phyloP scores from a whole-genome alignment of 1,140 invertebrate genomes.

The Drosophila kanapiae region DNA sequence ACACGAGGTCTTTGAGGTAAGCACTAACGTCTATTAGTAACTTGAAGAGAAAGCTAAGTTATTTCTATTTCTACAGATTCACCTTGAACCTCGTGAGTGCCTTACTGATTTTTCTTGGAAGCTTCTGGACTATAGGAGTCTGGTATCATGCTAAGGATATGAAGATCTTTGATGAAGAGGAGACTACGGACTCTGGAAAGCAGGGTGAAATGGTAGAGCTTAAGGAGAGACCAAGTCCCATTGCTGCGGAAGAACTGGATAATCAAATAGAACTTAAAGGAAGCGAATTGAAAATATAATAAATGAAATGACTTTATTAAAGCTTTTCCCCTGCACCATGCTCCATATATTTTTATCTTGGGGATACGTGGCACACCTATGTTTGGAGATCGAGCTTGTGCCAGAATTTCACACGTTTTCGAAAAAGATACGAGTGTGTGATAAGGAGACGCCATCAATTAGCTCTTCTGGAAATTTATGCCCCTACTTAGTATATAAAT shows the following conservation, averaged over 20 bases:
- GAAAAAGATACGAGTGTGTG: constrained; percentile 4
- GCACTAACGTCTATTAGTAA: not conserved
- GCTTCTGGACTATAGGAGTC: constrained; percentile 89
- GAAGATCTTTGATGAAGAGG: constrained; percentile 89
- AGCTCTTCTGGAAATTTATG: constrained; percentile 8
- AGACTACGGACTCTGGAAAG: constrained; percentile 45
- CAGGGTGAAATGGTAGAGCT: constrained; percentile 15
- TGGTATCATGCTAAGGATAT: constrained; percentile 89
- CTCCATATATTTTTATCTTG: not conserved
- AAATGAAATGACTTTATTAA: not conserved
- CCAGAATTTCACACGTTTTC: constrained; percentile 14
- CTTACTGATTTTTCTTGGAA: constrained; percentile 88
- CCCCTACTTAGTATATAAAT: not conserved
- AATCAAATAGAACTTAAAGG: no score
- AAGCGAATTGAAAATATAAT: no score
- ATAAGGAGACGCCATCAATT: constrained; percentile 41
- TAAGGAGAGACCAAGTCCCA: constrained; percentile 3
- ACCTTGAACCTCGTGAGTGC: constrained; percentile 88
- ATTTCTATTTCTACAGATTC: constrained; percentile 73
- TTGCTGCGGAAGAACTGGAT: not conserved
- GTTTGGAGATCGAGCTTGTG: not conserved
- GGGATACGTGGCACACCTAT: constrained; percentile 1
- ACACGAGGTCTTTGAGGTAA: constrained; percentile 88
- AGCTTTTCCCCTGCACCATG: no score
- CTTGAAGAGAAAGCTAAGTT: not conserved